These are phyloP conservation scores for Danio choprae DNA, from an alignment of 2,797 vertebrate species.

Conservation along the genomic window DNA sequence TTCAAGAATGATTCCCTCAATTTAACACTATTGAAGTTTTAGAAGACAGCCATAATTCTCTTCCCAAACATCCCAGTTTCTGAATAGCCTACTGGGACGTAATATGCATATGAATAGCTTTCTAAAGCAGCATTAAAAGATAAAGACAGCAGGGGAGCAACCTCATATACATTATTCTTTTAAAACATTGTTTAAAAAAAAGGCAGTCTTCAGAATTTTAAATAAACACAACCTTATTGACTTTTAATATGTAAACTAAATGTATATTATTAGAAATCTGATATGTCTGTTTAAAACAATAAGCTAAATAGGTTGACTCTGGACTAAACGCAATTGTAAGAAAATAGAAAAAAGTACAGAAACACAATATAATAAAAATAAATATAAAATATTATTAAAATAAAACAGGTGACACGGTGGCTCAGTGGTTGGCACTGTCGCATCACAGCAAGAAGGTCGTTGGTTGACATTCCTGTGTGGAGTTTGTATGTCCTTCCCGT, in stretches of 20 bases:
- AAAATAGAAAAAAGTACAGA: too few relatives aligned
- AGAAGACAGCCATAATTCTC: background rate
- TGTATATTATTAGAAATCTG: background rate
- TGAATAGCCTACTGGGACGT: conserved; percentile 17
- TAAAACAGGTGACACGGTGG: too few relatives aligned
- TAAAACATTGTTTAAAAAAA: too few relatives aligned
- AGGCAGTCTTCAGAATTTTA: background rate
- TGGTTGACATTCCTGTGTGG: too few relatives aligned
- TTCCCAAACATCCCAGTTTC: conserved; percentile 13
- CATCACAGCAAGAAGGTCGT: too few relatives aligned
- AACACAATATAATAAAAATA: too few relatives aligned
- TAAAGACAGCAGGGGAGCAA: background rate
- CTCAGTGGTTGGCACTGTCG: too few relatives aligned
- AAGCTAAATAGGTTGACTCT: background rate
- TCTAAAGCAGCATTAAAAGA: conserved; percentile 13
- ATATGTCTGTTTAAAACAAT: background rate
- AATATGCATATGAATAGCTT: conserved; percentile 32
- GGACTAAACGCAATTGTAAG: too few relatives aligned
- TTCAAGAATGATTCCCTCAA: conserved; percentile 8
- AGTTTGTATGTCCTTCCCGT: too few relatives aligned
- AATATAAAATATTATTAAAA: too few relatives aligned
- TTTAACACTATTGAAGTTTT: conserved; percentile 13
- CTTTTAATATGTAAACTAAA: background rate
- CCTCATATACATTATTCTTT: background rate
- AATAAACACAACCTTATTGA: background rate